Percentiles rank a stretch among this genome's conserved stretches.
phyloP scores from a whole-genome alignment of 2,113 vertebrate genomes.

The Opisthocomus hoazin region DNA sequence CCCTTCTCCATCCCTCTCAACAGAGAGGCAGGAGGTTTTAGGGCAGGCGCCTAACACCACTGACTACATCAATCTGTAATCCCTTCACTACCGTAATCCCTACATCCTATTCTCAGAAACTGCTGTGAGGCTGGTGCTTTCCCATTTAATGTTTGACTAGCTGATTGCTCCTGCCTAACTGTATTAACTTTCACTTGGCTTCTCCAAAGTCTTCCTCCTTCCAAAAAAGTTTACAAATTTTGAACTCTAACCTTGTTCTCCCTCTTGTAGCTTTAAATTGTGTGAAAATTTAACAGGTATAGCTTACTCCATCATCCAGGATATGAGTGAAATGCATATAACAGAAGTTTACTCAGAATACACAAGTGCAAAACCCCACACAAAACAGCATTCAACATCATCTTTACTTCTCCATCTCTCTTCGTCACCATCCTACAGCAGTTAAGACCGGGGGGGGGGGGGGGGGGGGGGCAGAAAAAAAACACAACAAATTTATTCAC shows the following conservation, averaged over 20 bases:
- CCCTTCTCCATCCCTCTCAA: not conserved
- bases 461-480: no score
- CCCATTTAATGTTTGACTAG: not conserved
- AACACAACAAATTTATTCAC: not conserved
- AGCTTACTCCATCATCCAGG: not conserved
- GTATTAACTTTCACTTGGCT: not conserved
- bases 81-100: not conserved
- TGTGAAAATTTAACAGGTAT: not conserved
- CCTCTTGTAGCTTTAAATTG: not conserved
- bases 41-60: rapidly evolving
- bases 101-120: not conserved
- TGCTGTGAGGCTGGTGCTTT: not conserved
- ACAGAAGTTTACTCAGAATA: not conserved
- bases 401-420: not conserved
- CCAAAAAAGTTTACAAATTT: not conserved
- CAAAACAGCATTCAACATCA: not conserved
- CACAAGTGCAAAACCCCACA: not conserved
- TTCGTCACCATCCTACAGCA: not conserved
- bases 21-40: not conserved
- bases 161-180: not conserved
- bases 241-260: not conserved
- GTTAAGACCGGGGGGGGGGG: no score
- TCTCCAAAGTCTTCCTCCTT: not conserved
- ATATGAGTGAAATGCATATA: not conserved
- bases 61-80: not conserved